These are phyloP conservation scores for Platygyra sinensis DNA, from an alignment of 64 coral and sea anemone genomes.

Conservation along the genomic window DNA sequence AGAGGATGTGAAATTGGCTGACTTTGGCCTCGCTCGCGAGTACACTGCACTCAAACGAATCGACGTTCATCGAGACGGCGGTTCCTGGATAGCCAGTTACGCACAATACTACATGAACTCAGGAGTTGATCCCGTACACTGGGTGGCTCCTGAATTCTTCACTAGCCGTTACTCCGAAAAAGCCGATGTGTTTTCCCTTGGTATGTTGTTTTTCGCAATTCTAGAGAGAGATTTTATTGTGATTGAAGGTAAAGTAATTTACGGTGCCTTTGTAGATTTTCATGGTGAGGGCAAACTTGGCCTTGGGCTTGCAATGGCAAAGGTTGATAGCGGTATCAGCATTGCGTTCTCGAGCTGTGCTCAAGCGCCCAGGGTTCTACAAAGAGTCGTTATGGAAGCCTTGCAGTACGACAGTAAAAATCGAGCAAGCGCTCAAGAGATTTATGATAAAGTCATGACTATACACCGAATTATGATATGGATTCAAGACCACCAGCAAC, in stretches of 20 bases:
- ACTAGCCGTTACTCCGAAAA: constrained; percentile 44
- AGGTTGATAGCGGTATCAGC: not conserved
- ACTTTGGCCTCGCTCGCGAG: constrained; percentile 62
- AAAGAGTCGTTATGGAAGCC: constrained; percentile 15
- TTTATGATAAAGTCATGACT: not conserved
- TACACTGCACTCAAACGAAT: constrained; percentile 12
- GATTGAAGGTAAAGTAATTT: not conserved
- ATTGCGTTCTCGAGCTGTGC: constrained; percentile 8
- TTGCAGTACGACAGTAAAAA: constrained; percentile 24
- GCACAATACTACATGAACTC: constrained; percentile 50
- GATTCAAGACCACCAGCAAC: too few species aligned
- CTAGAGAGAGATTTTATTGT: constrained; percentile 32
- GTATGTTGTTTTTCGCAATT: constrained; percentile 33
- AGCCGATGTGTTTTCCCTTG: constrained; percentile 66
- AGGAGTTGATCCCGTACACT: constrained; percentile 13
- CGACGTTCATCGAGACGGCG: not conserved
- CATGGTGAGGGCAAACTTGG: too few species aligned
- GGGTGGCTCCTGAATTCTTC: constrained; percentile 65
- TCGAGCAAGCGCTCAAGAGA: not conserved
- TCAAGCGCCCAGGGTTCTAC: constrained; percentile 33
- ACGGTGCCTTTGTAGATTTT: too few species aligned
- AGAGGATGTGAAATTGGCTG: constrained; percentile 42
- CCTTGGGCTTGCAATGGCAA: constrained; percentile 23
- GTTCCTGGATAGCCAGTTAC: not conserved
- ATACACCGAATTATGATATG: not conserved